These are phyloP conservation scores for Oegoconia quadripuncta DNA, from an alignment of 2,888 invertebrate species.

Conservation along the genomic window DNA sequence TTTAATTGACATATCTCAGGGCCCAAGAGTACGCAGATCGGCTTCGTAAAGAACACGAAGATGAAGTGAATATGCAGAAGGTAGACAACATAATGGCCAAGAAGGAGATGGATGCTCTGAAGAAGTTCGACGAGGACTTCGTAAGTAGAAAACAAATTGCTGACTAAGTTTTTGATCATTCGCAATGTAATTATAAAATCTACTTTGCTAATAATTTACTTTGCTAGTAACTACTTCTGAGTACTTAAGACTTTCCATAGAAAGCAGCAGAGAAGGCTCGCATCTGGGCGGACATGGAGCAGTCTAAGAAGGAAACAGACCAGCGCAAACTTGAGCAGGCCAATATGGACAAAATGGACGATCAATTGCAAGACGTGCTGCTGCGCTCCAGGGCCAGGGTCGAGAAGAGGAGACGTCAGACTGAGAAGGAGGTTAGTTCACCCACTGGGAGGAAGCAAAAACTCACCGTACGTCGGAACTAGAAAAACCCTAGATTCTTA, in stretches of 20 bases:
- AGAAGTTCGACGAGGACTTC: slow-evolving; percentile 55
- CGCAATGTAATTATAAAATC: background rate
- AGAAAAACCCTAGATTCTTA: too few species aligned
- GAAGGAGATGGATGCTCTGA: slow-evolving; percentile 51
- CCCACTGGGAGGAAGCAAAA: too few species aligned
- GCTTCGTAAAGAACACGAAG: slow-evolving; percentile 51
- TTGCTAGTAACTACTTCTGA: background rate
- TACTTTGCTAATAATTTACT: background rate
- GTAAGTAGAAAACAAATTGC: slow-evolving; percentile 34
- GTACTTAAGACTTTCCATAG: slow-evolving; percentile 25
- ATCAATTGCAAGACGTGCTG: slow-evolving; percentile 49
- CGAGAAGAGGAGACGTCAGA: slow-evolving; percentile 36
- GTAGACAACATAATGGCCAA: slow-evolving; percentile 52
- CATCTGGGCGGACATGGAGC: slow-evolving; percentile 50
- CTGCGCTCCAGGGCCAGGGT: slow-evolving; percentile 36
- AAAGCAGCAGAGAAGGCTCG: slow-evolving; percentile 48
- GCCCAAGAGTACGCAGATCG: slow-evolving; percentile 54
- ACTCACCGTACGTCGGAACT: too few species aligned
- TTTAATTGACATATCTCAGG: too few species aligned
- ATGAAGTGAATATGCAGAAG: slow-evolving; percentile 52
- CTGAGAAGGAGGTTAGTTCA: slow-evolving; percentile 46
- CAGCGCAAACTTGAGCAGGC: slow-evolving; percentile 35
- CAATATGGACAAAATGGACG: slow-evolving; percentile 48
- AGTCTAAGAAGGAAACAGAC: slow-evolving; percentile 32
- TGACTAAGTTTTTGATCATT: background rate